Percentiles rank a stretch among this genome's conserved stretches.
Conservation (phyloP, 2,888 invertebrate species). For the Drosophila suboccidentalis region DNA sequence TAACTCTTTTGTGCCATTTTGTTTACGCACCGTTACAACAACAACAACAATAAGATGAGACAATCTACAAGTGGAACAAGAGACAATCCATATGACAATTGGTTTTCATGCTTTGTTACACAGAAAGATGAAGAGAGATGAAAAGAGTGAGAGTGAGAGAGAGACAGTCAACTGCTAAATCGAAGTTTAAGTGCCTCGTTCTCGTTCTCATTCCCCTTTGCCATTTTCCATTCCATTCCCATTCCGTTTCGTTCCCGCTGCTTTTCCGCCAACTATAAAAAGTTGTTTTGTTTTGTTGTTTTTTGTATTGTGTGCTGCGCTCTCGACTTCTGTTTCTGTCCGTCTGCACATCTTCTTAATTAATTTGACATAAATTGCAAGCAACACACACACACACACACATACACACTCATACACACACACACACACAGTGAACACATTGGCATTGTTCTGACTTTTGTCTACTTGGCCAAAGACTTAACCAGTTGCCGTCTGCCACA, state of each 20-base stretch:
- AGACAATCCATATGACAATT: constrained; percentile 45
- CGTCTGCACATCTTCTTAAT: constrained; percentile 68
- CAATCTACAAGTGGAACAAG: constrained; percentile 19
- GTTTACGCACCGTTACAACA: constrained; percentile 52
- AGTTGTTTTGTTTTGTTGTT: constrained; percentile 28
- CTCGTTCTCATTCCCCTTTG: constrained; percentile 5
- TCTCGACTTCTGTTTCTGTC: constrained; percentile 15
- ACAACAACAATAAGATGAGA: constrained; percentile 27
- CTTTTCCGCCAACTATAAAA: constrained; percentile 40
- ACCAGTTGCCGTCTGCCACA: constrained; percentile 56
- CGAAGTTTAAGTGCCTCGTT: constrained; percentile 65
- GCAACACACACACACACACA: constrained; percentile 41
- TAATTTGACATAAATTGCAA: constrained; percentile 77
- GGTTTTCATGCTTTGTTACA: constrained; percentile 50
- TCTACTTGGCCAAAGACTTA: constrained; percentile 44
- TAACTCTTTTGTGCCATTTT: constrained; percentile 62
- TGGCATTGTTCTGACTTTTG: constrained; percentile 56
- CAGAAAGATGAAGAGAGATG: not conserved
- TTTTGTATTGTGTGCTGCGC: constrained; percentile 12
- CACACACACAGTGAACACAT: constrained; percentile 28
- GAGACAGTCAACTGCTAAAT: constrained; percentile 56
- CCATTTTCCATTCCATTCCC: not conserved
- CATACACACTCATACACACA: constrained; percentile 2
- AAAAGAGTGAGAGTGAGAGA: constrained; percentile 1
- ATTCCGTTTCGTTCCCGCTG: constrained; percentile 2